These are phyloP conservation scores for Brenthis ino DNA, from an alignment of 2,888 invertebrate genomes.

Conservation along the genomic window DNA sequence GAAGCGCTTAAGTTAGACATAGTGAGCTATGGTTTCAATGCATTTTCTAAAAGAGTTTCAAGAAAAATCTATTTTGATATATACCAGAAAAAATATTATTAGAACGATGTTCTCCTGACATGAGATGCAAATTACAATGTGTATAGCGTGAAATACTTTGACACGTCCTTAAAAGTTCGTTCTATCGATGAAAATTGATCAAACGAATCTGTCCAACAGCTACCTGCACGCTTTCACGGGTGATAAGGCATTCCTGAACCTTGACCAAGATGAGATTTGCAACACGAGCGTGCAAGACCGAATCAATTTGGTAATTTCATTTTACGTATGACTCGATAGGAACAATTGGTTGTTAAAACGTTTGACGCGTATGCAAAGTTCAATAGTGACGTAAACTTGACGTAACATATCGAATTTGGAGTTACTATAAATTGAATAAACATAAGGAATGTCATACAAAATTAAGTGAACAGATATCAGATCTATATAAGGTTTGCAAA, in stretches of 20 bases:
- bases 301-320: constrained; percentile 29
- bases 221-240: constrained; percentile 25
- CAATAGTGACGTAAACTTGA: background rate
- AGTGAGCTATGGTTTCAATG: constrained; percentile 34
- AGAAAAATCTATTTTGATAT: constrained; percentile 20
- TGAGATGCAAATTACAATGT: background rate
- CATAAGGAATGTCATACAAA: too few relatives aligned
- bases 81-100: background rate
- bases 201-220: constrained; percentile 36
- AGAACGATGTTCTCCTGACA: background rate
- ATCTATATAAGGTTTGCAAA: too few relatives aligned
- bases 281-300: constrained; percentile 9
- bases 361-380: background rate
- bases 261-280: constrained; percentile 30
- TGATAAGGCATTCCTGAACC: constrained; percentile 30
- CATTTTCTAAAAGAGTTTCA: constrained; percentile 28
- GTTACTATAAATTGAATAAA: too few relatives aligned
- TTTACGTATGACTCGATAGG: background rate
- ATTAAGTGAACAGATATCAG: too few relatives aligned
- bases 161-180: constrained; percentile 28
- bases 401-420: too few relatives aligned
- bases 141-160: constrained; percentile 30
- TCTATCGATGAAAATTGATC: constrained; percentile 38
- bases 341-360: background rate
- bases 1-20: constrained; percentile 38